Evolutionary conservation across 2,797 vertebrate species (phyloP), one percentile per base, ranked within the genome.

Genomic region (Rhabdophis nuchalis): DNA sequence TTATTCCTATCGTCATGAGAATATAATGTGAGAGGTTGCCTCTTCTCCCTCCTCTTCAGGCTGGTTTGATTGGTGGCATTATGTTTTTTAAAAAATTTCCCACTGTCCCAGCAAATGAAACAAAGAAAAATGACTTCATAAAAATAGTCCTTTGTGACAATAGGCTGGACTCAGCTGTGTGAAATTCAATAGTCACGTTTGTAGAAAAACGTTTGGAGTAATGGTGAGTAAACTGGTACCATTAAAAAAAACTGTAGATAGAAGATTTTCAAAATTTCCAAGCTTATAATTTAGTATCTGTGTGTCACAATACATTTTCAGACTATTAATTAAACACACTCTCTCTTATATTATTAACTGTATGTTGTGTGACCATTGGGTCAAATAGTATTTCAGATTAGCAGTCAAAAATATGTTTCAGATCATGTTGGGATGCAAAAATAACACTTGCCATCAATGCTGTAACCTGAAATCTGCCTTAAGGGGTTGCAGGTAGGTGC

Each of bases 261-360:
- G n/a, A 87, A 90, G 41, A 20, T 50, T 41, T 25, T 16, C 90
- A 91, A 85, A 87, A 50, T 87, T 88, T 46, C 32, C 36, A 54
- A 41, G 90, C 87, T 91, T 91, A 93, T 90, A 89, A 89, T 92
- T 91, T 1, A 0, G 64, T 61, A 91, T 53, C 68, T 4, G 25
- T 36, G 7, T 96, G 95, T 72, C 92, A 90, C 91, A 92, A 95
- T 27, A 61, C 32, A 82, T 86, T 91, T 87, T 94, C 60, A 85
- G 93, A 90, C 89, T 58, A 18, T 86, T 91, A 89, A 91, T 82
- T n/a, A 94, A 92, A 57, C 32, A 60, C 60, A 7, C 8, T 77
- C 68, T 41, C 18, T 41, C 72, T 82, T 82, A 82, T 46, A 86
- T 23, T 41, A 36, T 72, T 68, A 61, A 89, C 12, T 32, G 13